phyloP scores from a whole-genome alignment of 2,797 vertebrate genomes.

The Aeoliscus strigatus region DNA sequence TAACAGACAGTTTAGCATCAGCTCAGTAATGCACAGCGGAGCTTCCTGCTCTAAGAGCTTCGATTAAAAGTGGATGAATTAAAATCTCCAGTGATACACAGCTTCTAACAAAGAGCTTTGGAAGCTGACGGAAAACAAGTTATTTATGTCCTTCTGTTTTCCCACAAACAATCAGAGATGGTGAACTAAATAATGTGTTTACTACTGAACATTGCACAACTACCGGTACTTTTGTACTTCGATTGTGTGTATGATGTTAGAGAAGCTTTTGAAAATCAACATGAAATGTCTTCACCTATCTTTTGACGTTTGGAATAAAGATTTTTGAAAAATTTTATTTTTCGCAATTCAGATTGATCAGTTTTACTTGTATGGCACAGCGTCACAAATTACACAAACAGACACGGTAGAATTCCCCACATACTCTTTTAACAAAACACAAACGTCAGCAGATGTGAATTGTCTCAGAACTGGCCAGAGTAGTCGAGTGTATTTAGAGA shows the following conservation, averaged over 20 bases:
- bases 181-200: constrained; percentile 9
- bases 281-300: constrained; percentile 5
- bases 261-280: constrained; percentile 21
- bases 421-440: no score
- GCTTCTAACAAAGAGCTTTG: neutral
- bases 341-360: no score
- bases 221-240: constrained; percentile 32
- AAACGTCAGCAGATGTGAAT: no score
- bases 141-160: neutral
- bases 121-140: neutral
- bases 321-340: constrained; percentile 21
- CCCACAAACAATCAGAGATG: neutral
- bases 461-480: no score
- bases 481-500: no score
- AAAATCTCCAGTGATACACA: neutral
- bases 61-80: neutral
- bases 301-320: constrained; percentile 38
- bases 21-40: constrained; percentile 5
- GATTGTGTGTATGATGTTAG: constrained; percentile 34
- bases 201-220: constrained; percentile 8
- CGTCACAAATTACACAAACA: no score
- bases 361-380: no score
- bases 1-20: constrained; percentile 7
- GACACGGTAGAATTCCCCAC: no score
- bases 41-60: constrained; percentile 5